A percentile compares a stretch with the other conserved stretches of the same genome.
Evolutionary conservation across 2,113 vertebrate species (phyloP).

Genomic region (Mola mola): DNA sequence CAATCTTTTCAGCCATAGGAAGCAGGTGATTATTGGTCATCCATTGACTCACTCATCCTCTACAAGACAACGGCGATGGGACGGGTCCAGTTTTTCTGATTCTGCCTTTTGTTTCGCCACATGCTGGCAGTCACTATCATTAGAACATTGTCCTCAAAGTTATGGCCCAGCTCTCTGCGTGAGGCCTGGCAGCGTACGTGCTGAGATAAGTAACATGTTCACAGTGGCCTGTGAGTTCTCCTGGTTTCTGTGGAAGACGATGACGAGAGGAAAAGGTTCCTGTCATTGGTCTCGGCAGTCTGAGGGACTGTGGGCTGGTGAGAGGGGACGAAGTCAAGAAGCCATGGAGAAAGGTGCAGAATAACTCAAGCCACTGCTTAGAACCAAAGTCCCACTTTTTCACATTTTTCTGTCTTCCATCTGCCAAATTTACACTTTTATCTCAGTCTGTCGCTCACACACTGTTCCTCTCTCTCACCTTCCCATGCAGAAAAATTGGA

Average conservation of each 20-base stretch:
- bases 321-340: conserved; percentile 14
- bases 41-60: too few relatives aligned
- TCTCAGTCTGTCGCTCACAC: not conserved
- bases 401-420: not conserved
- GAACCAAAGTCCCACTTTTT: too few relatives aligned
- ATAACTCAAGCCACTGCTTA: too few relatives aligned
- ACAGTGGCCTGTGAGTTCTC: conserved; percentile 29
- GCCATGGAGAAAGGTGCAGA: conserved; percentile 7
- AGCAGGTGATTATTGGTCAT: too few relatives aligned
- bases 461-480: not conserved
- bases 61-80: too few relatives aligned
- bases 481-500: conserved; percentile 14
- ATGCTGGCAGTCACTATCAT: too few relatives aligned
- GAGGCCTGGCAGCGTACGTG: conserved; percentile 1
- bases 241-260: conserved; percentile 31
- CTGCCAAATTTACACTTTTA: conserved; percentile 24
- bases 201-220: conserved; percentile 45
- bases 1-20: too few relatives aligned
- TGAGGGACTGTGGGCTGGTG: not conserved
- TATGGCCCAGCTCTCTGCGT: not conserved
- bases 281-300: conserved; percentile 7
- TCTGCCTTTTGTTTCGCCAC: too few relatives aligned
- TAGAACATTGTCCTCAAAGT: too few relatives aligned
- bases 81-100: too few relatives aligned
- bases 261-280: conserved; percentile 26